phyloP scores from a whole-genome alignment of 2,113 vertebrate genomes.

The Taxidea taxus region DNA sequence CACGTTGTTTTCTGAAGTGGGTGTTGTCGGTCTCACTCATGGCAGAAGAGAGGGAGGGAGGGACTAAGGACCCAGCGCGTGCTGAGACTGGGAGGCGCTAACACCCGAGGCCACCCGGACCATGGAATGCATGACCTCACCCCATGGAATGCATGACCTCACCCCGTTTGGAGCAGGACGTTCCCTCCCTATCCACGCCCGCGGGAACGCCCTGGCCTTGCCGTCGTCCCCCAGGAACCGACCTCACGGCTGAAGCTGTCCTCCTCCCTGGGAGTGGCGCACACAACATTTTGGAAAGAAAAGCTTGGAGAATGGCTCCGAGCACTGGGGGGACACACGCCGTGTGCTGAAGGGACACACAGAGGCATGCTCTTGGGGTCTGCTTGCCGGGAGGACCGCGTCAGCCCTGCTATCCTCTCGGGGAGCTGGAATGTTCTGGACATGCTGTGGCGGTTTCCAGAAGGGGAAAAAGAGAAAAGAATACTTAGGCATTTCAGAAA shows the following conservation, averaged over 20 bases:
- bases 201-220: accelerated
- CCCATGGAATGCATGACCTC: accelerated
- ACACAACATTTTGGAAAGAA: neutral
- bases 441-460: neutral
- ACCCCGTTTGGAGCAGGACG: accelerated
- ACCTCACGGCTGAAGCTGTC: accelerated
- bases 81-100: too few relatives aligned
- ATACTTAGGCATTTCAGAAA: neutral
- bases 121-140: accelerated
- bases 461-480: neutral
- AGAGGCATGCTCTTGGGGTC: accelerated
- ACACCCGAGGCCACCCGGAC: neutral
- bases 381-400: too few relatives aligned
- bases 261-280: neutral
- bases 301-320: too few relatives aligned
- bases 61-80: too few relatives aligned
- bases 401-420: accelerated
- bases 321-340: accelerated
- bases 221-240: accelerated
- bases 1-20: neutral
- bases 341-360: accelerated
- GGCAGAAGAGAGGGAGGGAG: too few relatives aligned
- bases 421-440: neutral
- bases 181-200: accelerated
- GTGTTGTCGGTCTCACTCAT: neutral